Percentiles rank a stretch among this genome's conserved stretches.
These are phyloP conservation scores for Varanus komodoensis DNA, from an alignment of 2,113 vertebrate genomes.

Conservation along the genomic window DNA sequence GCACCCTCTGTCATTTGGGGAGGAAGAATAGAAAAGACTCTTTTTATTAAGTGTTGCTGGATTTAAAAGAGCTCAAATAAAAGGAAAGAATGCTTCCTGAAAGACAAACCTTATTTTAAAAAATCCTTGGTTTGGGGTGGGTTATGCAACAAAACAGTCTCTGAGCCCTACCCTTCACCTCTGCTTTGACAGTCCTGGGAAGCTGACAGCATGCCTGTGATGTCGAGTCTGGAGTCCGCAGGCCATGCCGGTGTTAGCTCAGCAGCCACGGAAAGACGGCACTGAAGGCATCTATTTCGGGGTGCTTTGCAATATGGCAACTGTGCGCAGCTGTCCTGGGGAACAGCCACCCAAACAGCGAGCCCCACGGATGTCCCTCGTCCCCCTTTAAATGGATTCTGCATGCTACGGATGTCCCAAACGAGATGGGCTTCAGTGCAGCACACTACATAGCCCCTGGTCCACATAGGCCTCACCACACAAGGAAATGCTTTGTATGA, in stretches of 20 bases:
- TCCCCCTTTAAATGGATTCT: no score
- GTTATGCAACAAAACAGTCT: neutral
- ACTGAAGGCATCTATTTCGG: neutral
- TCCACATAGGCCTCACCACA: no score
- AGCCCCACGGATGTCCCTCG: no score
- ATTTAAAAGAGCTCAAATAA: constrained; percentile 13
- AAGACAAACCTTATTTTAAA: constrained; percentile 1
- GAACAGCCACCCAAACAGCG: neutral
- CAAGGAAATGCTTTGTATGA: no score
- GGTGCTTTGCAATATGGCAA: neutral
- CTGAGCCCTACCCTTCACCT: rapidly evolving
- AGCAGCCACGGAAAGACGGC: neutral
- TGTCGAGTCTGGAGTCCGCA: neutral
- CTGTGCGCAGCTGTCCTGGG: neutral
- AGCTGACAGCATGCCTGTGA: neutral
- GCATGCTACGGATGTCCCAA: no score
- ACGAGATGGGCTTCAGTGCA: no score
- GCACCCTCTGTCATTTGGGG: neutral
- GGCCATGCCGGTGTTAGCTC: neutral
- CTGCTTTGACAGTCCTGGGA: neutral
- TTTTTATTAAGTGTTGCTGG: neutral
- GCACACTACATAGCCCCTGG: no score
- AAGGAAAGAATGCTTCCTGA: neutral
- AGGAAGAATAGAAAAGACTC: neutral
- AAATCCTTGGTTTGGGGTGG: neutral